These are phyloP conservation scores for Bubo blakistoni DNA, from an alignment of 2,113 vertebrate species.

Conservation along the genomic window DNA sequence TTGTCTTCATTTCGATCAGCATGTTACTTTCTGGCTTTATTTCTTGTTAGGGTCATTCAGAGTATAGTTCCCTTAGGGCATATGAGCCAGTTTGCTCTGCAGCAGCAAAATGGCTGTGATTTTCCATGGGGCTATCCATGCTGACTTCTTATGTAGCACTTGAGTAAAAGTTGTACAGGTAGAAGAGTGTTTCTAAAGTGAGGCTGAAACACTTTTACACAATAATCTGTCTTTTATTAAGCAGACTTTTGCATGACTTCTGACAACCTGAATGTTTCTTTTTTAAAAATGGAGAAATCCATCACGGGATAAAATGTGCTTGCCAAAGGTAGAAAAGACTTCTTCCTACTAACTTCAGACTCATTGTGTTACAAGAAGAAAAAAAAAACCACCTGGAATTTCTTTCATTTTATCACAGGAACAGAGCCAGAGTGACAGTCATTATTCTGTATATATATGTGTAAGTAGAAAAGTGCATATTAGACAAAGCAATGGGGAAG, in stretches of 20 bases:
- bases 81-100: background rate
- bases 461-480: background rate
- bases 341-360: slow-evolving; percentile 5
- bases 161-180: background rate
- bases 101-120: background rate
- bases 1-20: background rate
- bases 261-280: background rate
- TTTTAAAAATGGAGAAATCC: background rate
- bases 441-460: background rate
- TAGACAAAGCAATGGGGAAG: background rate
- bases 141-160: background rate
- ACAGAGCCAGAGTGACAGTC: background rate
- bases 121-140: background rate
- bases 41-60: background rate
- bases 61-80: background rate
- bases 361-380: background rate
- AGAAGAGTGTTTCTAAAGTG: background rate
- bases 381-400: background rate
- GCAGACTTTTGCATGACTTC: background rate
- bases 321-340: background rate
- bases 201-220: background rate
- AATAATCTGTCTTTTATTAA: background rate
- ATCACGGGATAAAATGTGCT: background rate
- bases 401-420: slow-evolving; percentile 27
- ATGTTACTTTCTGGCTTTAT: background rate